Percentiles rank a stretch among this genome's conserved stretches.
Conservation (phyloP, 1,140 invertebrate species). For the Saccostrea cuccullata region DNA sequence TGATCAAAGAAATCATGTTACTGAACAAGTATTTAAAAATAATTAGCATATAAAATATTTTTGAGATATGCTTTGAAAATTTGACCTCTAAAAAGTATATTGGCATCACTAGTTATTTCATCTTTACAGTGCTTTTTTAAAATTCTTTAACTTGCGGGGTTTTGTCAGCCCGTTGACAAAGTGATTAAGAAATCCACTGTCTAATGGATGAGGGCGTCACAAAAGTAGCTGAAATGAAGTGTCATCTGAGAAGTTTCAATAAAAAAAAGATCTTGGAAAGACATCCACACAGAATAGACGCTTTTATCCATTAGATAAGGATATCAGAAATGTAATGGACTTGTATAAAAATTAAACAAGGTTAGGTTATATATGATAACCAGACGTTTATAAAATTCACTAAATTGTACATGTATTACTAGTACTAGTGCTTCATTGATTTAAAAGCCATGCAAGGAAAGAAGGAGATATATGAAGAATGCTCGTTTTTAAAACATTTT, state of each 20-base stretch:
- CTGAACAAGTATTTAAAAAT: not conserved
- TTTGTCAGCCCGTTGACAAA: not conserved
- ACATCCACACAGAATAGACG: not conserved
- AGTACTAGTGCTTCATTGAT: no score
- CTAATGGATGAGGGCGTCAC: constrained; percentile 32
- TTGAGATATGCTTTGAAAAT: no score
- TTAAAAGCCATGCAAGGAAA: no score
- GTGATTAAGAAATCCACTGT: not conserved
- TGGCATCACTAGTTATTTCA: not conserved
- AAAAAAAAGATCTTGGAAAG: constrained; percentile 19
- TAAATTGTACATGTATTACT: no score
- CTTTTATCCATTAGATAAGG: constrained; percentile 31
- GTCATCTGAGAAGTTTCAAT: not conserved
- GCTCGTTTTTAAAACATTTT: no score
- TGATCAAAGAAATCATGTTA: constrained; percentile 1
- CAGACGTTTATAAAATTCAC: no score
- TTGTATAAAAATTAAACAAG: not conserved
- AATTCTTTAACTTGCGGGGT: not conserved
- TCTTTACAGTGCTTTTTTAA: not conserved
- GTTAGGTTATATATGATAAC: not conserved
- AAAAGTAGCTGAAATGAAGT: not conserved
- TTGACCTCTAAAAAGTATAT: no score
- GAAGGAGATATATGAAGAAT: no score
- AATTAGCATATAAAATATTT: not conserved
- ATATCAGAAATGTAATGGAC: constrained; percentile 40